Evolutionary conservation across 2,797 vertebrate genomes (phyloP).

Genomic region (Champsocephalus esox): DNA sequence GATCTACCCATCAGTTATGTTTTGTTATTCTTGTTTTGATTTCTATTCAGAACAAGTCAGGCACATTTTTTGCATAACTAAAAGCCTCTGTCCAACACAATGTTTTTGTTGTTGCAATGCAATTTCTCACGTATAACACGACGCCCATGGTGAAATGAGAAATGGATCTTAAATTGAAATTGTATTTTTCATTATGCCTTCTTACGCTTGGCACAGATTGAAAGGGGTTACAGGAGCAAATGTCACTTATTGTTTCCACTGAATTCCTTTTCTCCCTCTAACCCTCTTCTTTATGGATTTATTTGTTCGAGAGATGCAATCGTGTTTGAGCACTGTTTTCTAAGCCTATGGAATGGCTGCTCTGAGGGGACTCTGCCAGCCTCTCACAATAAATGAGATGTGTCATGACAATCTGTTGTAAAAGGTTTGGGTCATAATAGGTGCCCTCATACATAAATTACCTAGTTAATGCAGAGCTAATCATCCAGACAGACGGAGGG

Average conservation of each 20-base stretch:
- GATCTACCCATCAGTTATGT: neutral
- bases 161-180: constrained; percentile 75
- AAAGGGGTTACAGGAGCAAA: constrained; percentile 65
- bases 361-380: constrained; percentile 58
- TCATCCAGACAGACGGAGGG: constrained; percentile 67
- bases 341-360: constrained; percentile 25
- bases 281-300: constrained; percentile 66
- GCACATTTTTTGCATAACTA: constrained; percentile 38
- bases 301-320: constrained; percentile 71
- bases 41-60: neutral
- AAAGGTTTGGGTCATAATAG: constrained; percentile 72
- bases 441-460: constrained; percentile 80
- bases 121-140: constrained; percentile 54
- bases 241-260: constrained; percentile 72
- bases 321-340: constrained; percentile 42
- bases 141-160: constrained; percentile 49
- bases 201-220: constrained; percentile 41
- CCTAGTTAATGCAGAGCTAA: constrained; percentile 76
- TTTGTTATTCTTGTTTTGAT: neutral
- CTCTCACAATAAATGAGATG: constrained; percentile 74
- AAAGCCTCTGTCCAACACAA: constrained; percentile 40
- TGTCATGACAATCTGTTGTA: constrained; percentile 77
- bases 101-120: constrained; percentile 28
- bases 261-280: constrained; percentile 31
- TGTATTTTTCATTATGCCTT: constrained; percentile 70